Conservation (phyloP, 1,140 invertebrate genomes). For the Pomacea maculata region DNA sequence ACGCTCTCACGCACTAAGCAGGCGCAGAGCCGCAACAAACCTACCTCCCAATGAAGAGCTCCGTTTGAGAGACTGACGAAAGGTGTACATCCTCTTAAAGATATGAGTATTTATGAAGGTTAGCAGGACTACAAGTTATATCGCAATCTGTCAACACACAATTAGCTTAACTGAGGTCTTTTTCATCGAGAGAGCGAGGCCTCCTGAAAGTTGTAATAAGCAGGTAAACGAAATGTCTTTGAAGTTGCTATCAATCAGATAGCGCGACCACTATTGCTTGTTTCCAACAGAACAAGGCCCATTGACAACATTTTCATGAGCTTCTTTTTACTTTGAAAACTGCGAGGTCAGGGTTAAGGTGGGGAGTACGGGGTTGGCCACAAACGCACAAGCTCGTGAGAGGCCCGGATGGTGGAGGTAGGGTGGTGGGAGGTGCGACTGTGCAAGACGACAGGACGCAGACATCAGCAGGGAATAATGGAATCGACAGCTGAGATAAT, state of each 20-base stretch:
- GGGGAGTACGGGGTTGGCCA: background rate
- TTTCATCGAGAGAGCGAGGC: too few relatives aligned
- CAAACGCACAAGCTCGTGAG: background rate
- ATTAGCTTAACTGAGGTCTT: too few relatives aligned
- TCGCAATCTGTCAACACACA: too few relatives aligned
- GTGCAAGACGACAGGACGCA: background rate
- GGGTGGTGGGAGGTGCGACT: background rate
- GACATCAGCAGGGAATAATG: background rate
- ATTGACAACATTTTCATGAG: background rate
- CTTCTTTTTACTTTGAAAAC: background rate
- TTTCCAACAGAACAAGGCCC: background rate
- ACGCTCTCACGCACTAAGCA: background rate
- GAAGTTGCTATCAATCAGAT: constrained; percentile 15
- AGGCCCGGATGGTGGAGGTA: background rate
- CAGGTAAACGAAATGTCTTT: constrained; percentile 11
- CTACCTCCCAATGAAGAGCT: background rate
- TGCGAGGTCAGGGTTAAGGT: background rate
- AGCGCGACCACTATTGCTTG: background rate
- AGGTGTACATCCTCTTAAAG: background rate
- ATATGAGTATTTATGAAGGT: background rate
- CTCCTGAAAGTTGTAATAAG: constrained; percentile 1
- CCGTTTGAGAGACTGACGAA: background rate
- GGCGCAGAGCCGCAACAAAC: background rate
- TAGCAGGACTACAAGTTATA: too few relatives aligned
- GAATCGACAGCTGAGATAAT: constrained; percentile 1